phyloP scores from a whole-genome alignment of 2,888 invertebrate genomes.

The Acleris cristana region DNA sequence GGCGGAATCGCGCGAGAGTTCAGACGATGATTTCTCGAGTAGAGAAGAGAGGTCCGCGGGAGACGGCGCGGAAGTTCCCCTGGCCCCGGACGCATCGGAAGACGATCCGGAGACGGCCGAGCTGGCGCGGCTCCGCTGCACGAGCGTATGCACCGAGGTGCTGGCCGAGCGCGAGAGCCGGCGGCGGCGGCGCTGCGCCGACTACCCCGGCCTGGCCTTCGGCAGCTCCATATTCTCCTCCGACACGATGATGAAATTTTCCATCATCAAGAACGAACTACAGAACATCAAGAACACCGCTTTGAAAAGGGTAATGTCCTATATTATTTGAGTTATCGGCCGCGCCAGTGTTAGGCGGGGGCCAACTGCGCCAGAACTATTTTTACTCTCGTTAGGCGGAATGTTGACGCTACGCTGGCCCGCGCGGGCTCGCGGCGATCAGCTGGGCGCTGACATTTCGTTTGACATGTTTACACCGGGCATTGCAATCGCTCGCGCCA shows the following conservation, averaged over 20 bases:
- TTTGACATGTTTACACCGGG: slow-evolving; percentile 77
- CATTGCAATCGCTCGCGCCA: slow-evolving; percentile 59
- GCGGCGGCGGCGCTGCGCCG: slow-evolving; percentile 91
- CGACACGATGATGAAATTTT: slow-evolving; percentile 99
- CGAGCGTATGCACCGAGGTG: slow-evolving; percentile 94
- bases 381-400: slow-evolving; percentile 71
- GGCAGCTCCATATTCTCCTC: slow-evolving; percentile 97
- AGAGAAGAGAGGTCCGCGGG: slow-evolving; percentile 75
- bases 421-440: slow-evolving; percentile 69
- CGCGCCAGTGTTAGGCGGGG: slow-evolving; percentile 66
- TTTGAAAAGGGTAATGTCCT: slow-evolving; percentile 94
- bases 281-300: slow-evolving; percentile 99
- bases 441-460: slow-evolving; percentile 78
- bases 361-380: slow-evolving; percentile 81
- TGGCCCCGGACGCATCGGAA: slow-evolving; percentile 73
- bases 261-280: slow-evolving; percentile 97
- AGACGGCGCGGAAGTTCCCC: slow-evolving; percentile 73
- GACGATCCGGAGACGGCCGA: slow-evolving; percentile 92
- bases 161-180: slow-evolving; percentile 92
- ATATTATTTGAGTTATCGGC: slow-evolving; percentile 70
- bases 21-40: slow-evolving; percentile 76
- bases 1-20: slow-evolving; percentile 64
- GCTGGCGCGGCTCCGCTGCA: slow-evolving; percentile 92
- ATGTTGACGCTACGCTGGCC: slow-evolving; percentile 57
- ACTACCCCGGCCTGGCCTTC: slow-evolving; percentile 96